A percentile compares a stretch with the other conserved stretches of the same genome.
Evolutionary conservation across 2,113 vertebrate genomes (phyloP).

Genomic region (Asarcornis scutulata): DNA sequence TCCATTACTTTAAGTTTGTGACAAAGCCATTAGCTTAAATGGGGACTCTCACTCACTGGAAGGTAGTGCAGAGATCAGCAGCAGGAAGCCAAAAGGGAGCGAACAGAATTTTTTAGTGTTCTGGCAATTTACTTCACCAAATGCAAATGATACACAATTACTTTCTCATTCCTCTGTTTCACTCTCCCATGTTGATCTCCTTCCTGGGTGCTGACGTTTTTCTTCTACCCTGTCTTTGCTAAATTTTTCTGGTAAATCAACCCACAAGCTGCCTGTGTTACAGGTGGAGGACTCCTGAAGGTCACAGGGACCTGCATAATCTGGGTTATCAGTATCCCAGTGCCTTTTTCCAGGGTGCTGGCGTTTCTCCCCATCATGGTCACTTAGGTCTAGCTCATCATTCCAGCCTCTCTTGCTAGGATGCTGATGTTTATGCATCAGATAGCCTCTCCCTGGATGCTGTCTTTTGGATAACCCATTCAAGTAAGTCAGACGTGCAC

Average conservation of each 20-base stretch:
- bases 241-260: conserved; percentile 81
- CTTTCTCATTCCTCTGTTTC: conserved; percentile 77
- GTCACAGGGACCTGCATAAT: conserved; percentile 78
- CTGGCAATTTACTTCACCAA: background rate
- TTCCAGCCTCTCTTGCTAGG: conserved; percentile 77
- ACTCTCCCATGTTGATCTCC: conserved; percentile 76
- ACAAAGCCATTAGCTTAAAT: background rate
- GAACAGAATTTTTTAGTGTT: background rate
- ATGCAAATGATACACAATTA: background rate
- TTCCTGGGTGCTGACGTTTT: conserved; percentile 90
- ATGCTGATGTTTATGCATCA: conserved; percentile 78
- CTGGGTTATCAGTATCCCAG: conserved; percentile 72
- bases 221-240: conserved; percentile 76
- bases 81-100: background rate
- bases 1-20: background rate
- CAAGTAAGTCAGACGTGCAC: conserved; percentile 35
- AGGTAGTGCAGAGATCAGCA: conserved; percentile 6
- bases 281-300: conserved; percentile 75
- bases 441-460: conserved; percentile 84
- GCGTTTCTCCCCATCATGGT: conserved; percentile 78
- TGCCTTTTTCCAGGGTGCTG: conserved; percentile 88
- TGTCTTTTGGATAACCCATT: conserved; percentile 83
- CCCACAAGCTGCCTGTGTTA: conserved; percentile 79
- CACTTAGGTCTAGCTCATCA: conserved; percentile 59
- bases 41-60: background rate